Evolutionary conservation across 1,140 invertebrate genomes (phyloP), one percentile per base, ranked within the genome.

Genomic region (Drosophila rufa): DNA sequence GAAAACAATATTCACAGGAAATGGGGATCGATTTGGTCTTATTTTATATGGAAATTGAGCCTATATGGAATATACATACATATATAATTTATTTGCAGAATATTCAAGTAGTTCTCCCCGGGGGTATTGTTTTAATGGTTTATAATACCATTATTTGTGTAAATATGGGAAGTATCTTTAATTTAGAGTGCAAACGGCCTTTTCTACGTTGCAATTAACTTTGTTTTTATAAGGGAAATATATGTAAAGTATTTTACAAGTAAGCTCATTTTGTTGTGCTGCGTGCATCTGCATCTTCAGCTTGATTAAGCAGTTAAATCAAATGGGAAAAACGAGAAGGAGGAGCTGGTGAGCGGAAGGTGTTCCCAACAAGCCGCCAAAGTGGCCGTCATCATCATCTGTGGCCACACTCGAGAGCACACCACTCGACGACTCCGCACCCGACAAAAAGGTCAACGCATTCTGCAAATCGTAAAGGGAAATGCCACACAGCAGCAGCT

Each of bases 221-320:
- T 14, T 40, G 14, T 4, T 40, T 4, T 14, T 15, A 15, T 15
- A 40, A 4, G 14, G 4, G 4, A 14, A 3, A 17, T 1, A 17
- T 3, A 30, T 25, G 4, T 2, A 14, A 19, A 14, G 14, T 22
- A 8, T 30, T 30, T 30, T 6, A 30, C 27, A 30, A 30, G 27
- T 30, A 30, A 30, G 27, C 7, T 30, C 4, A 30, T 30, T 30
- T 30, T 30, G 6, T 30, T 36, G 17, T 40, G 53, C 19, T 55
- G 53, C 36, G 33, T 40, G 53, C 43, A 27, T 66, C 59, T 40
- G 30, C 67, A 60, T 60, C 81, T 67, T 60, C 79, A 70, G 75
- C 71, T 83, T 87, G 83, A 87, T 87, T 87, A 87, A 87, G 83
- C 83, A 87, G 83, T 87, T 87, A 87, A 83, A 70, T 89, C 79